These are phyloP conservation scores for Lithobates sylvaticus DNA, from an alignment of 2,797 vertebrate genomes.

Conservation along the genomic window DNA sequence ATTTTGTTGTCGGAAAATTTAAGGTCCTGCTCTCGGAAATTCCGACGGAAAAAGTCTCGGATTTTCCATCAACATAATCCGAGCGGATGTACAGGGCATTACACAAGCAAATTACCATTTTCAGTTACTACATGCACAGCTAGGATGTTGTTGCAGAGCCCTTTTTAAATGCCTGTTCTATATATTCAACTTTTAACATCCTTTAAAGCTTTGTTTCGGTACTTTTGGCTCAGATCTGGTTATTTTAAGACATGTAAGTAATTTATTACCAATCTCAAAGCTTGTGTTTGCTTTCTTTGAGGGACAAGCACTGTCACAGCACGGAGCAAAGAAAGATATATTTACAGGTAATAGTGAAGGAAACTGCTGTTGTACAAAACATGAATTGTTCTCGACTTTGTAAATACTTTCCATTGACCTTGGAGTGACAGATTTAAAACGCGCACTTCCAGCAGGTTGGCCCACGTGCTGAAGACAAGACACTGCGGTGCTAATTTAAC, in stretches of 20 bases:
- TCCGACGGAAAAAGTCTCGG: no score
- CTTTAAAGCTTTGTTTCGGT: background rate
- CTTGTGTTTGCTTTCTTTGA: constrained; percentile 37
- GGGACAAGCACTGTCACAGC: constrained; percentile 49
- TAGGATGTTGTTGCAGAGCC: no score
- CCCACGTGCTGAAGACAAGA: constrained; percentile 31
- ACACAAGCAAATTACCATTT: no score
- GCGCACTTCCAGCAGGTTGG: background rate
- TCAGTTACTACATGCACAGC: no score
- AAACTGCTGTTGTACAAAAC: constrained; percentile 44
- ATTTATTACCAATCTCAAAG: constrained; percentile 27
- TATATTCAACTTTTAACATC: no score
- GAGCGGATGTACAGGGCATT: no score
- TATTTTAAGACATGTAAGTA: background rate
- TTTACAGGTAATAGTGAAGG: constrained; percentile 39
- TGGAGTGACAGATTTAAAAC: constrained; percentile 59
- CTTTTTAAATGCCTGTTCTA: no score
- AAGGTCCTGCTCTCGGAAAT: no score
- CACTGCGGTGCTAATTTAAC: constrained; percentile 45
- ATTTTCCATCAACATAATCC: no score
- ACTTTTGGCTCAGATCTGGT: constrained; percentile 1
- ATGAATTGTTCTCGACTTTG: constrained; percentile 62
- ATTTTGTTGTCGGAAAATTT: no score
- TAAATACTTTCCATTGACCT: constrained; percentile 59
- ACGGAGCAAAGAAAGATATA: constrained; percentile 40